Evolutionary conservation across 2,113 vertebrate species (phyloP).

Genomic region (Conger conger): DNA sequence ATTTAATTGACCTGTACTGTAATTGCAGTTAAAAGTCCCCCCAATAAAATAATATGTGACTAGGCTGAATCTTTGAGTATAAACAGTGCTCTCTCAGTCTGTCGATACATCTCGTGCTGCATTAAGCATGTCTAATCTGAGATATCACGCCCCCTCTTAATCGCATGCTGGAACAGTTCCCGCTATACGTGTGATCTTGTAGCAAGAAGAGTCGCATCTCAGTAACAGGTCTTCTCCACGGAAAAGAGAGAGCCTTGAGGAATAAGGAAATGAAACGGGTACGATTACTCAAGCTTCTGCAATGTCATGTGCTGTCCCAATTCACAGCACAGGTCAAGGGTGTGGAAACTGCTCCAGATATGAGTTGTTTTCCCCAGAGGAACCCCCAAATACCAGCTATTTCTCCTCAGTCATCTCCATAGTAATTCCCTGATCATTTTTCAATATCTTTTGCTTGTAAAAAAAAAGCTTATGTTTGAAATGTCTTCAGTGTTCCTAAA

Average conservation of each 20-base stretch:
- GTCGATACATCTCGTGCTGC: neutral
- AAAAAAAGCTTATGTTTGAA: neutral
- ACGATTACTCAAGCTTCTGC: constrained; percentile 27
- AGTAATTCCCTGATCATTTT: neutral
- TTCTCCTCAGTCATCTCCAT: neutral
- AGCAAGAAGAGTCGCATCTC: constrained; percentile 33
- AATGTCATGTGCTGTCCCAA: constrained; percentile 25
- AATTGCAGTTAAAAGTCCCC: no score
- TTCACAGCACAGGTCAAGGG: neutral
- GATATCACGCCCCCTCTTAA: neutral
- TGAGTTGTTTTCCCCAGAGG: neutral
- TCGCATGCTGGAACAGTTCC: constrained; percentile 10
- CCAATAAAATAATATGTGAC: neutral
- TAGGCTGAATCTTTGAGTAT: neutral
- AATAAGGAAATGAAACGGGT: constrained; percentile 19
- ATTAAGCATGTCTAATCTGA: neutral
- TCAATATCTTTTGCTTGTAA: constrained; percentile 1
- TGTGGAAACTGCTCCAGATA: neutral
- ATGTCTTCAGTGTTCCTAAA: neutral
- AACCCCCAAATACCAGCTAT: neutral
- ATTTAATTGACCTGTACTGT: constrained; percentile 7
- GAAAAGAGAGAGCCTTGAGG: neutral
- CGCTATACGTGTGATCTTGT: constrained; percentile 30
- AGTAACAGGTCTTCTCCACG: constrained; percentile 38
- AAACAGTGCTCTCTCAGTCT: neutral